Evolutionary conservation across 2,113 vertebrate species (phyloP).

Genomic region (Clarias macrocephalus): DNA sequence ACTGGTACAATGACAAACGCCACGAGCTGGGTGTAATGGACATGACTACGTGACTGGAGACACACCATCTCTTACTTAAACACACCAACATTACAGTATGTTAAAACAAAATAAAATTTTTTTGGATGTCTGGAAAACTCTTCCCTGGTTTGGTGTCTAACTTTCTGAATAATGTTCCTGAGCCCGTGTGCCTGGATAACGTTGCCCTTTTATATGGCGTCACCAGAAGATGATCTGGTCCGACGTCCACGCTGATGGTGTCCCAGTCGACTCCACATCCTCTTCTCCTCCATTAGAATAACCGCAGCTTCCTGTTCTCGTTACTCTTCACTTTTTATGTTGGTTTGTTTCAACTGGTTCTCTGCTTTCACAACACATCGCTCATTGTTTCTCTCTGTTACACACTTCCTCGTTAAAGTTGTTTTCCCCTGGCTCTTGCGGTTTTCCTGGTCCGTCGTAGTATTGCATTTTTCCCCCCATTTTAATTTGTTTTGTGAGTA

Average conservation of each 20-base stretch:
- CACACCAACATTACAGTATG: too few relatives aligned
- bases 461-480: background rate
- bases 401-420: background rate
- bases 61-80: too few relatives aligned
- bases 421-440: background rate
- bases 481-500: background rate
- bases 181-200: too few relatives aligned
- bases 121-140: background rate
- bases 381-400: background rate
- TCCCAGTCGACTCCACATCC: background rate
- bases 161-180: background rate
- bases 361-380: background rate
- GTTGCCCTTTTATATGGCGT: background rate
- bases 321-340: background rate
- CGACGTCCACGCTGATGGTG: background rate
- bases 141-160: background rate
- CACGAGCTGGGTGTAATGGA: background rate
- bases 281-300: background rate
- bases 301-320: slow-evolving; percentile 6
- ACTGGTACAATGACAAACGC: background rate
- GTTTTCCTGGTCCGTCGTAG: too few relatives aligned
- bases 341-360: background rate
- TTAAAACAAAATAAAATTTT: too few relatives aligned
- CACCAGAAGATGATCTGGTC: too few relatives aligned
- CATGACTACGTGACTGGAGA: too few relatives aligned